Conservation (phyloP, 1,140 invertebrate species). For the Mizuhopecten yessoensis region DNA sequence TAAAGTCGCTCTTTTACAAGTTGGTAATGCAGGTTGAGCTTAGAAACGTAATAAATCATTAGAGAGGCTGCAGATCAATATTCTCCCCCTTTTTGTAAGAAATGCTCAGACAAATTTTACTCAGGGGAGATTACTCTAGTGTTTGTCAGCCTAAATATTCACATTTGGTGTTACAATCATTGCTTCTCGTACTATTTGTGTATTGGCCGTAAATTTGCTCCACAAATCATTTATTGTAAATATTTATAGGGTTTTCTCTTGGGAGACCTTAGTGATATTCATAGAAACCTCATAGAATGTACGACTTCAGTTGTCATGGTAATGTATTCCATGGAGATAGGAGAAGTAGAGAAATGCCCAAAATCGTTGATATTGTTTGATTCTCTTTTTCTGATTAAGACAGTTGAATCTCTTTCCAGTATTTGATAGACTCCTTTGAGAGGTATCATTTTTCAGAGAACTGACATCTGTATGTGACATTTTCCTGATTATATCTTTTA, state of each 20-base stretch:
- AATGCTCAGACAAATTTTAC: not conserved
- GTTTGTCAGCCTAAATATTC: not conserved
- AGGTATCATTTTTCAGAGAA: not conserved
- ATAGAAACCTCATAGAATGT: not conserved
- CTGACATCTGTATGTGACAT: not conserved
- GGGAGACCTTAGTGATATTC: not conserved
- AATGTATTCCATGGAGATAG: not conserved
- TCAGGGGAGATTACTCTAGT: not conserved
- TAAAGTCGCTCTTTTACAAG: not conserved
- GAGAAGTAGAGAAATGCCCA: not conserved
- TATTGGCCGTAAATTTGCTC: not conserved
- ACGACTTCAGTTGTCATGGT: not conserved
- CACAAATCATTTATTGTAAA: constrained; percentile 28
- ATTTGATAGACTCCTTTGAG: not conserved
- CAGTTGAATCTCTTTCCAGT: too few species aligned
- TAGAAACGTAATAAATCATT: not conserved
- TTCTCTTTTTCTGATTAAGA: not conserved
- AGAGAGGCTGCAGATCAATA: not conserved
- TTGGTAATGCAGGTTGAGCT: not conserved
- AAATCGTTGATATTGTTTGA: not conserved
- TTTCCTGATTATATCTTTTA: not conserved
- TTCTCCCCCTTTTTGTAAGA: not conserved
- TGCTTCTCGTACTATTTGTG: not conserved
- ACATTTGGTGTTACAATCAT: not conserved
- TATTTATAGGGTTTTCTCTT: not conserved